Evolutionary conservation across 37 sponge, comb jelly and placozoan genomes (phyloP).

Genomic region (Spongia lamella): DNA sequence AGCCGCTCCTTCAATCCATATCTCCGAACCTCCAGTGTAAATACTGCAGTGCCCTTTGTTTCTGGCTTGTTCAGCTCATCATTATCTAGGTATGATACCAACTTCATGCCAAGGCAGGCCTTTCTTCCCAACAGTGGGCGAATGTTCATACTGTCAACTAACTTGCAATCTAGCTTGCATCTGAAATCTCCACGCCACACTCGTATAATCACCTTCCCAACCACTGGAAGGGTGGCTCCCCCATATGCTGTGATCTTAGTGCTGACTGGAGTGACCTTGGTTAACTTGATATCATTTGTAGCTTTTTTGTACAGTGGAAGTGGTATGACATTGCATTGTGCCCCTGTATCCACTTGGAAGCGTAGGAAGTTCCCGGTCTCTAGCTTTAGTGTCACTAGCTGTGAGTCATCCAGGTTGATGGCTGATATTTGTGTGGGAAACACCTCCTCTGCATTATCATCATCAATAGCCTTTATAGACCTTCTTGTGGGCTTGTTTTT

Average conservation of each 20-base stretch:
- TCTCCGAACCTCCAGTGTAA: background rate
- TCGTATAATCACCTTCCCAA: slow-evolving; percentile 18
- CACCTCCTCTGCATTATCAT: slow-evolving; percentile 18
- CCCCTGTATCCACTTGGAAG: too few relatives aligned
- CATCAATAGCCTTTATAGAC: slow-evolving; percentile 1
- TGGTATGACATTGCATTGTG: slow-evolving; percentile 40
- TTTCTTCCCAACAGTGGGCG: slow-evolving; percentile 32
- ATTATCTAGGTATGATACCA: slow-evolving; percentile 34
- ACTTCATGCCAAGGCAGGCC: slow-evolving; percentile 25
- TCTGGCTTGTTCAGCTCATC: slow-evolving; percentile 22
- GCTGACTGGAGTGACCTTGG: background rate
- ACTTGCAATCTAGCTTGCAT: slow-evolving; percentile 24
- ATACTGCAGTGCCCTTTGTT: background rate
- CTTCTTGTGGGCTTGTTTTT: background rate
- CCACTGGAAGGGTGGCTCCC: slow-evolving; percentile 24
- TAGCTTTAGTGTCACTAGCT: slow-evolving; percentile 39
- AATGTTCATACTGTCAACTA: slow-evolving; percentile 3
- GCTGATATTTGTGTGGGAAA: background rate
- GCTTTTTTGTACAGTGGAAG: slow-evolving; percentile 26
- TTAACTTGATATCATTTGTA: slow-evolving; percentile 1
- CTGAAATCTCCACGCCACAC: slow-evolving; percentile 1
- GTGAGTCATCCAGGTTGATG: slow-evolving; percentile 29
- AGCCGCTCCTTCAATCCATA: slow-evolving; percentile 4
- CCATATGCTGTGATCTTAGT: slow-evolving; percentile 27
- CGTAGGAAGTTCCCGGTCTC: slow-evolving; percentile 31